phyloP scores from a whole-genome alignment of 2,888 invertebrate species.

The Drosophila cognata region DNA sequence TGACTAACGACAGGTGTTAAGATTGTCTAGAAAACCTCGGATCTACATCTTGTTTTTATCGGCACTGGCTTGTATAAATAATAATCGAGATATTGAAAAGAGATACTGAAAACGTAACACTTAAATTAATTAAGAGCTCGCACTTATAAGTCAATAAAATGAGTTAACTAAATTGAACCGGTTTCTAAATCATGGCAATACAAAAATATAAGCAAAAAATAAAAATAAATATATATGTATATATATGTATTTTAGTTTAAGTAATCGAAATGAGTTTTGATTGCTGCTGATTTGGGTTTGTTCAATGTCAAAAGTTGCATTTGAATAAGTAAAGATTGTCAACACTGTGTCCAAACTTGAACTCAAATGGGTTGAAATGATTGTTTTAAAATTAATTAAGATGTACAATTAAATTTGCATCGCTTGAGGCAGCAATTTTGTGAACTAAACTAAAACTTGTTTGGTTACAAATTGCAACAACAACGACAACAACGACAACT shows the following conservation, averaged over 20 bases:
- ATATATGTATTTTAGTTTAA: constrained; percentile 2
- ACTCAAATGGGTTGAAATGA: constrained; percentile 47
- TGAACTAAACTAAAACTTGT: constrained; percentile 31
- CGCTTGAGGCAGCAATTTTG: constrained; percentile 11
- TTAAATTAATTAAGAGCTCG: background rate
- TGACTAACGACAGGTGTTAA: constrained; percentile 1
- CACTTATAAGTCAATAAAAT: background rate
- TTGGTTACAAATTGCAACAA: constrained; percentile 23
- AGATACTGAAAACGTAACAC: background rate
- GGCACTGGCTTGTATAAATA: background rate
- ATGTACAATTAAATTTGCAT: constrained; percentile 54
- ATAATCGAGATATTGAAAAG: background rate
- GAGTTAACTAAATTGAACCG: constrained; percentile 1
- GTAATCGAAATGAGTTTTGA: constrained; percentile 8
- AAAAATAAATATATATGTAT: background rate
- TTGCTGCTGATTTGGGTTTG: constrained; percentile 11
- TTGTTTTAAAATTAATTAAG: constrained; percentile 68
- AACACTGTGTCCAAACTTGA: constrained; percentile 38
- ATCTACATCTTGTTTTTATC: background rate
- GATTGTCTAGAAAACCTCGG: background rate
- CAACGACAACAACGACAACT: constrained; percentile 12
- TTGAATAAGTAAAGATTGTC: constrained; percentile 30
- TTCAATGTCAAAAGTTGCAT: constrained; percentile 44
- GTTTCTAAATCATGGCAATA: constrained; percentile 10
- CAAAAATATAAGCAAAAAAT: background rate